Percentiles rank a stretch among this genome's conserved stretches.
Evolutionary conservation across 2,113 vertebrate genomes (phyloP).

Genomic region (Melospiza georgiana): DNA sequence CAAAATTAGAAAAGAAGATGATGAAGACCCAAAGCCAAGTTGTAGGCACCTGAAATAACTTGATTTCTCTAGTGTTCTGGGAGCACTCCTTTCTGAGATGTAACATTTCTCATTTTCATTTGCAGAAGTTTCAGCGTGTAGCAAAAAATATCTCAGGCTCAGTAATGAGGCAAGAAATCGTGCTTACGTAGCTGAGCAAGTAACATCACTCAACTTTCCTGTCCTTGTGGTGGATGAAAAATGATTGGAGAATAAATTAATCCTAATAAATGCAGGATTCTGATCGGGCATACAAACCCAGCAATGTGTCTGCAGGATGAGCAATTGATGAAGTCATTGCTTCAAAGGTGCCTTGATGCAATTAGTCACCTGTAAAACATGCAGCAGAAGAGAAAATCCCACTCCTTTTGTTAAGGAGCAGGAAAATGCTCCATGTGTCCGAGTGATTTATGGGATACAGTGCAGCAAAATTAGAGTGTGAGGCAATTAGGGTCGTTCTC

Average conservation of each 20-base stretch:
- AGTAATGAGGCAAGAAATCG: conserved; percentile 64
- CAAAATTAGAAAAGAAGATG: background rate
- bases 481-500: background rate
- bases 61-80: background rate
- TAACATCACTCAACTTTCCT: conserved; percentile 41
- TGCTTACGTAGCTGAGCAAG: conserved; percentile 52
- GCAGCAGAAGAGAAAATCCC: conserved; percentile 19
- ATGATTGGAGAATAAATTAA: conserved; percentile 59
- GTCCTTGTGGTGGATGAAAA: conserved; percentile 23
- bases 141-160: conserved; percentile 46
- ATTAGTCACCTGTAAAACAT: conserved; percentile 59
- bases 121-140: conserved; percentile 26
- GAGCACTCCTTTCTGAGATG: background rate
- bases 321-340: conserved; percentile 60
- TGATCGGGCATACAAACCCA: conserved; percentile 36
- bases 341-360: conserved; percentile 56
- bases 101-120: conserved; percentile 45
- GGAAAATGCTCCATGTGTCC: background rate
- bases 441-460: conserved; percentile 53
- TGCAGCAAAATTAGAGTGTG: conserved; percentile 4
- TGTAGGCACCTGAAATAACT: background rate
- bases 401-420: conserved; percentile 45
- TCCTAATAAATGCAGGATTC: conserved; percentile 54
- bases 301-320: conserved; percentile 15
- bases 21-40: background rate